These are phyloP conservation scores for Gnatocerus cornutus DNA, from an alignment of 2,888 invertebrate species.

Conservation along the genomic window DNA sequence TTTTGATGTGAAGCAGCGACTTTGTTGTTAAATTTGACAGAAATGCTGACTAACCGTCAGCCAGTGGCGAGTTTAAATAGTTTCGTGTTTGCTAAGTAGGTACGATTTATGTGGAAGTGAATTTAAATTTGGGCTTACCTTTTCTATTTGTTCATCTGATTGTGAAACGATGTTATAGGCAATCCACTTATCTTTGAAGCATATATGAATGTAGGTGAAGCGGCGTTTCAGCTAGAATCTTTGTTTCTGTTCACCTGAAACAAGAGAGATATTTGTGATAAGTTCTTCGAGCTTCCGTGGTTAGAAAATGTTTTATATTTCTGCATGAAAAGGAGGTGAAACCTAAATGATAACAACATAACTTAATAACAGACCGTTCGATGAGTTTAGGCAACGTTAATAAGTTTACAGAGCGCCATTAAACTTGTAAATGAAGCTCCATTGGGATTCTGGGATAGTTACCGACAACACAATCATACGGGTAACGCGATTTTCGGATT, in stretches of 20 bases:
- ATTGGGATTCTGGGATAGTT: conserved; percentile 53
- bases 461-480: conserved; percentile 52
- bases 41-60: conserved; percentile 24
- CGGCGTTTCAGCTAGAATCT: conserved; percentile 25
- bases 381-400: conserved; percentile 53
- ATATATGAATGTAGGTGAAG: conserved; percentile 33
- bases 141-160: conserved; percentile 48
- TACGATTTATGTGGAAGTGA: conserved; percentile 30
- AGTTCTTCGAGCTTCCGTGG: conserved; percentile 37
- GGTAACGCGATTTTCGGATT: conserved; percentile 52
- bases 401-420: conserved; percentile 55
- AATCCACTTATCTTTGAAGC: conserved; percentile 33
- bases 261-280: conserved; percentile 25
- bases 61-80: conserved; percentile 25
- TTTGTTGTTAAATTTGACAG: conserved; percentile 28
- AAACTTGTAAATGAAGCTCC: conserved; percentile 56
- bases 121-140: conserved; percentile 48
- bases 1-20: conserved; percentile 20
- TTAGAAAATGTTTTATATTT: conserved; percentile 32
- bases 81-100: conserved; percentile 36
- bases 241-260: conserved; percentile 43
- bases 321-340: conserved; percentile 46
- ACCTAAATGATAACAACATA: conserved; percentile 52
- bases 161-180: conserved; percentile 45
- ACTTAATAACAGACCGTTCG: conserved; percentile 52